Conservation (phyloP, 2,797 vertebrate species). For the Champsocephalus gunnari region DNA sequence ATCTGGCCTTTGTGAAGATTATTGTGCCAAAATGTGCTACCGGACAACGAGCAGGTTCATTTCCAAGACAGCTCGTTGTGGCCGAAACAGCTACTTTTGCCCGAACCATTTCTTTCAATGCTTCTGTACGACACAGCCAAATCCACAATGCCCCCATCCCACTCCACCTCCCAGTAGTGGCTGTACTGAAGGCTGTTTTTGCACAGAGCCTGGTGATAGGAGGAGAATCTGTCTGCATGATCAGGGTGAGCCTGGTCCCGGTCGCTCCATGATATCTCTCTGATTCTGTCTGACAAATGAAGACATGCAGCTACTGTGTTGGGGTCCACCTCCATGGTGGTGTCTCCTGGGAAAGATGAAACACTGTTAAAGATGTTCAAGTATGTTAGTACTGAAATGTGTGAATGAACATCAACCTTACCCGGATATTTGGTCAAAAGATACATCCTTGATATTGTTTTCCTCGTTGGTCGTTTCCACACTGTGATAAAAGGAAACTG, state of each 20-base stretch:
- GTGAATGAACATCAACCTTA: conserved; percentile 5
- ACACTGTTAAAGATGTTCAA: background rate
- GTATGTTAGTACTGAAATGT: background rate
- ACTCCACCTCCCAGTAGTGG: conserved; percentile 75
- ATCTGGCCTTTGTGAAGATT: conserved; percentile 57
- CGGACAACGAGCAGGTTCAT: conserved; percentile 54
- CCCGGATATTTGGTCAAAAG: background rate
- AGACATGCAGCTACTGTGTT: conserved; percentile 62
- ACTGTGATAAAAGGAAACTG: conserved; percentile 18
- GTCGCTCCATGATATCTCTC: conserved; percentile 44
- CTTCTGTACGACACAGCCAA: conserved; percentile 62
- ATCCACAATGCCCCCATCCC: conserved; percentile 63
- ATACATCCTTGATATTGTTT: background rate
- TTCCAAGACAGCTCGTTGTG: conserved; percentile 73
- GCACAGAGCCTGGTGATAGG: conserved; percentile 57
- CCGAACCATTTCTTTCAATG: conserved; percentile 59
- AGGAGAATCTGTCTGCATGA: conserved; percentile 63
- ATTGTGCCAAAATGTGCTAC: conserved; percentile 69
- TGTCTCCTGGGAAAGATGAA: conserved; percentile 34
- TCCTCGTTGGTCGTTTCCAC: background rate
- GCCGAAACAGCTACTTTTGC: conserved; percentile 58
- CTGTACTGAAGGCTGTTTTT: conserved; percentile 7
- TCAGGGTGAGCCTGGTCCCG: conserved; percentile 47
- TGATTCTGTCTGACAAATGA: conserved; percentile 50
- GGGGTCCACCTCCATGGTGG: conserved; percentile 50